Percentiles rank a stretch among this genome's conserved stretches.
These are phyloP conservation scores for Anas bahamensis DNA, from an alignment of 2,797 vertebrate species.

Conservation along the genomic window DNA sequence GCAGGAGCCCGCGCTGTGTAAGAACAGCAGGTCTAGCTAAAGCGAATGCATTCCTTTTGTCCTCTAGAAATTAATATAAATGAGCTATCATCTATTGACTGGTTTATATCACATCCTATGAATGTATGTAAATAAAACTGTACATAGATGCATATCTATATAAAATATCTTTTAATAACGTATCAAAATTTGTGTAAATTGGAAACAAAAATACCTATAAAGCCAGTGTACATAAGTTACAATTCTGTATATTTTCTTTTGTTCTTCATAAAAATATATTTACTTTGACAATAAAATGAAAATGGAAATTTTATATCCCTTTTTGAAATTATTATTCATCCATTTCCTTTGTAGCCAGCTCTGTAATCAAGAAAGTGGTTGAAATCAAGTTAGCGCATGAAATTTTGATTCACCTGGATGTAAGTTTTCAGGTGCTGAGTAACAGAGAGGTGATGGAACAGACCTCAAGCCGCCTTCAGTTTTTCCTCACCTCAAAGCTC, in stretches of 20 bases:
- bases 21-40: conserved; percentile 59
- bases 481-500: background rate
- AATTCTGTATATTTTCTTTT: conserved; percentile 93
- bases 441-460: background rate
- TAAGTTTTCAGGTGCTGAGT: conserved; percentile 27
- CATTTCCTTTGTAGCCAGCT: conserved; percentile 39
- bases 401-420: conserved; percentile 2
- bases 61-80: conserved; percentile 86
- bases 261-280: conserved; percentile 92
- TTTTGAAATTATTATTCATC: conserved; percentile 34
- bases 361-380: background rate
- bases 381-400: background rate
- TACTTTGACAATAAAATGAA: conserved; percentile 94
- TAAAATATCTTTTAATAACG: conserved; percentile 86
- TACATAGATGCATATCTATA: conserved; percentile 84
- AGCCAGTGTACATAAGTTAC: conserved; percentile 91
- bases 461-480: background rate
- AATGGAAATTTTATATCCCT: conserved; percentile 75
- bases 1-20: background rate
- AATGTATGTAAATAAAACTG: conserved; percentile 96
- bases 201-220: conserved; percentile 86
- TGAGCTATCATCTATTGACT: conserved; percentile 85
- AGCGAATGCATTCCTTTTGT: conserved; percentile 87
- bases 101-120: conserved; percentile 93
- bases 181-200: conserved; percentile 89